Evolutionary conservation across 2,113 vertebrate species (phyloP), one percentile per base, ranked within the genome.

Genomic region (Miniopterus natalensis): DNA sequence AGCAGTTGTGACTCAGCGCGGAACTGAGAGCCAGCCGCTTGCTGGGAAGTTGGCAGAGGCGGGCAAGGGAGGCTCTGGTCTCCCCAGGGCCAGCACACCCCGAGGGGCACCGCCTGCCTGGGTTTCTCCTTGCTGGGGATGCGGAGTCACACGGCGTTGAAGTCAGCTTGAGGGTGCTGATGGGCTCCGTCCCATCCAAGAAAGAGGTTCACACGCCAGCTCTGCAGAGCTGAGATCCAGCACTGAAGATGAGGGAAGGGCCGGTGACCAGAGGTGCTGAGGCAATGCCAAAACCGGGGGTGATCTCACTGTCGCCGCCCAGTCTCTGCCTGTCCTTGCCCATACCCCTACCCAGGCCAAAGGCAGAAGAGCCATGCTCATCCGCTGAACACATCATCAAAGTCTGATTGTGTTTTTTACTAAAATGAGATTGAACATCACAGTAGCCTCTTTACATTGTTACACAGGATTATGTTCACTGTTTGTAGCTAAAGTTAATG

Each of bases 21-120:
- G 29, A 77, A 6, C 17, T 90, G 51, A 66, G 57, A 45, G 29
- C 14, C 25, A 36, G 68, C n/a, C 10, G 3, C 1, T 42, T 65
- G 3, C 29, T 36, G 0, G 14, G 9, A 66, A 51, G 18, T 57
- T 15, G 45, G 18, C 17, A 45, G 8, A 29, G n/a, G 1, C 0
- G 3, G n/a, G 8, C 14, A 65, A 31, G 59, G 65, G 8, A 79
- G 5, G 6, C 1, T 20, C 31, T 51, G 1, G 80, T 49, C 18
- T 40, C 17, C 36, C 5, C 31, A 1, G 4, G 78, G 11, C 0
- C 27, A 78, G 27, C 3, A 51, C 17, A 53, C 15, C 18, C 9
- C 4, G 47, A 81, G 3, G 17, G 31, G 11, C 8, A 71, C 23
- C 73, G 9, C 10, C 65, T 47, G 2, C 8, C 45, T 74, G 5